phyloP scores from a whole-genome alignment of 2,113 vertebrate genomes.

The Equus przewalskii region DNA sequence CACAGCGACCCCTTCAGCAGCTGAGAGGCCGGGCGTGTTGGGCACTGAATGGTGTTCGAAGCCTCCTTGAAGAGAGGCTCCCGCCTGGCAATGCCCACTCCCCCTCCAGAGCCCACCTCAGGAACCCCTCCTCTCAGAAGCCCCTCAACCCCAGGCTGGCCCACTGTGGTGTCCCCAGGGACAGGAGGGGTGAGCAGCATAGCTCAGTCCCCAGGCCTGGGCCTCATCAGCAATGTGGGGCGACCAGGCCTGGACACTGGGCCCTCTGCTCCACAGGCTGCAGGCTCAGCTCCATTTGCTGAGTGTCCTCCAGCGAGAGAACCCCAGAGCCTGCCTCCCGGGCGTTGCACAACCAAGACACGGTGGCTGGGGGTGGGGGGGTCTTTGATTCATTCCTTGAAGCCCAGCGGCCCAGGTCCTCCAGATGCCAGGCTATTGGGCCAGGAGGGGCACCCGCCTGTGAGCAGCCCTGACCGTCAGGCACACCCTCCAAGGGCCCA shows the following conservation, averaged over 20 bases:
- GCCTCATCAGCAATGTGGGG: accelerated
- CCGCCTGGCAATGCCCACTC: accelerated
- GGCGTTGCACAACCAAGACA: accelerated
- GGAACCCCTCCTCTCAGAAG: neutral
- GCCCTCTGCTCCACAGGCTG: neutral
- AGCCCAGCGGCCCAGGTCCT: neutral
- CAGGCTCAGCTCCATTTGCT: accelerated
- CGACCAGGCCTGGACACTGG: accelerated
- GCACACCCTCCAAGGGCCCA: too few species aligned
- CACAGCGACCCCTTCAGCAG: neutral
- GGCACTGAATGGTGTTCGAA: neutral
- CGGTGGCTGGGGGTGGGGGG: neutral
- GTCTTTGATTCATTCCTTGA: neutral
- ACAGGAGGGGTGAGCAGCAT: neutral
- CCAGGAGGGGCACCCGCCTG: accelerated
- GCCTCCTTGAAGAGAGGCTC: neutral
- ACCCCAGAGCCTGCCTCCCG: accelerated
- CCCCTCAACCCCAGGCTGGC: accelerated
- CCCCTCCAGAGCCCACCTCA: neutral
- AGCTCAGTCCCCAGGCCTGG: too few species aligned
- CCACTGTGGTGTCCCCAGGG: accelerated
- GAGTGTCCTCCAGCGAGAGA: neutral
- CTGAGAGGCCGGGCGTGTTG: accelerated
- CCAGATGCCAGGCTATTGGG: neutral
- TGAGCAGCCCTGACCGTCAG: neutral